A percentile compares a stretch with the other conserved stretches of the same genome.
Conservation (phyloP, 2,113 vertebrate genomes). For the Gila orcuttii region DNA sequence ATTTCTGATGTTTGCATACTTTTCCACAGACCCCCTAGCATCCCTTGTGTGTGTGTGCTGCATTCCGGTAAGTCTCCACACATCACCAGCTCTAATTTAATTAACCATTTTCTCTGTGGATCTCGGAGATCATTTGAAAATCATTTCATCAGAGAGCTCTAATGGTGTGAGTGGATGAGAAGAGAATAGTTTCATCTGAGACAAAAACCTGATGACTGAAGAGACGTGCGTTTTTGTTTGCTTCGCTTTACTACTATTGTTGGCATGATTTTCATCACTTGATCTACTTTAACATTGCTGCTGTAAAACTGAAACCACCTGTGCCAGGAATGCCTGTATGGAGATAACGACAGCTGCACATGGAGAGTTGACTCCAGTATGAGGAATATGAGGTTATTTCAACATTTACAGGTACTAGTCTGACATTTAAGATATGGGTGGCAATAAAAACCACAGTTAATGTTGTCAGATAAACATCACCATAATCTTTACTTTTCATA, state of each 20-base stretch:
- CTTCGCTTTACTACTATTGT: not conserved
- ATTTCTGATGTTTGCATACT: not conserved
- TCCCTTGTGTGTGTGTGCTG: not conserved
- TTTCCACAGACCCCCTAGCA: not conserved
- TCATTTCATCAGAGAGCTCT: constrained; percentile 9
- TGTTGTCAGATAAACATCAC: not conserved
- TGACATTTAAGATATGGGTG: not conserved
- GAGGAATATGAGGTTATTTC: not conserved
- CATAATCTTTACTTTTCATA: not conserved
- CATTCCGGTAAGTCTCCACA: not conserved
- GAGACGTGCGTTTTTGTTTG: not conserved
- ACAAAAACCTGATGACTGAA: not conserved
- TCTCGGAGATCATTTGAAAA: constrained; percentile 21
- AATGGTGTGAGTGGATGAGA: not conserved
- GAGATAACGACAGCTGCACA: not conserved
- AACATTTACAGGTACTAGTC: not conserved
- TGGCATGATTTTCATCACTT: not conserved
- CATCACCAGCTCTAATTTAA: constrained; percentile 8
- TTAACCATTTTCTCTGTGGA: not conserved
- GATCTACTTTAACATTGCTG: not conserved
- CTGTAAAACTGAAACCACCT: not conserved
- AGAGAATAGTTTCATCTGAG: not conserved
- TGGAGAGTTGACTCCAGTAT: not conserved
- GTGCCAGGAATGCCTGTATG: not conserved
- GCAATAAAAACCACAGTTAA: not conserved